These are phyloP conservation scores for Dicranocentrus wangi DNA, from an alignment of 2,888 invertebrate genomes.

Conservation along the genomic window DNA sequence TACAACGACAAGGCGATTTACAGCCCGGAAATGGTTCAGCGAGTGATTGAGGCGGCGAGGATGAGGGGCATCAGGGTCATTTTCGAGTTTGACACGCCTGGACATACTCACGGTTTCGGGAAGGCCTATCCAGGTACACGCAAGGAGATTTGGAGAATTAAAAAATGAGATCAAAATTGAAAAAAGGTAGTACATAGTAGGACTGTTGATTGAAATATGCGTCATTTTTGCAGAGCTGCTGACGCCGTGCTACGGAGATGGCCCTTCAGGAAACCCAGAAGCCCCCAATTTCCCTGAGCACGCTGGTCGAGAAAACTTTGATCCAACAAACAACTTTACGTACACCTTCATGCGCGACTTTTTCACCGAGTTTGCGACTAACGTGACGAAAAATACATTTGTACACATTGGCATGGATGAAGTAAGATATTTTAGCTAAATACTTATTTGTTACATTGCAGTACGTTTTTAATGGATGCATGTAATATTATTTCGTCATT, in stretches of 20 bases:
- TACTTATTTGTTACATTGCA: neutral
- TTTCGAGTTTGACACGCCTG: constrained; percentile 93
- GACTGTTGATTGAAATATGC: too few relatives aligned
- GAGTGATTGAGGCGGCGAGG: constrained; percentile 85
- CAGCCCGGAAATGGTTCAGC: constrained; percentile 79
- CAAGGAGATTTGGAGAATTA: too few relatives aligned
- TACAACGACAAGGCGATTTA: constrained; percentile 77
- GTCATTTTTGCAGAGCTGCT: constrained; percentile 81
- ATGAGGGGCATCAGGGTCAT: constrained; percentile 89
- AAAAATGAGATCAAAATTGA: neutral
- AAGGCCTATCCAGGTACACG: constrained; percentile 61
- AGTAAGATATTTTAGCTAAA: neutral
- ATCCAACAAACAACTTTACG: constrained; percentile 82
- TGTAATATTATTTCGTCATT: too few relatives aligned
- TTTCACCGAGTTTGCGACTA: constrained; percentile 80
- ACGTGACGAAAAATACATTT: constrained; percentile 85
- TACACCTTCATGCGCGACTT: constrained; percentile 82
- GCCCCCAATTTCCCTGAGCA: constrained; percentile 74
- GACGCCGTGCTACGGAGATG: constrained; percentile 81
- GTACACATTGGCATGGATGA: constrained; percentile 95
- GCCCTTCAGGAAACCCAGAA: constrained; percentile 74
- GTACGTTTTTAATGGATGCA: too few relatives aligned
- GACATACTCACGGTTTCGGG: constrained; percentile 74
- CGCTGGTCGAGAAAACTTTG: constrained; percentile 85
- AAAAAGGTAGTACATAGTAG: neutral